Conservation (phyloP, 53 echinoderm and acorn worm species). For the Echinarachnius parma region DNA sequence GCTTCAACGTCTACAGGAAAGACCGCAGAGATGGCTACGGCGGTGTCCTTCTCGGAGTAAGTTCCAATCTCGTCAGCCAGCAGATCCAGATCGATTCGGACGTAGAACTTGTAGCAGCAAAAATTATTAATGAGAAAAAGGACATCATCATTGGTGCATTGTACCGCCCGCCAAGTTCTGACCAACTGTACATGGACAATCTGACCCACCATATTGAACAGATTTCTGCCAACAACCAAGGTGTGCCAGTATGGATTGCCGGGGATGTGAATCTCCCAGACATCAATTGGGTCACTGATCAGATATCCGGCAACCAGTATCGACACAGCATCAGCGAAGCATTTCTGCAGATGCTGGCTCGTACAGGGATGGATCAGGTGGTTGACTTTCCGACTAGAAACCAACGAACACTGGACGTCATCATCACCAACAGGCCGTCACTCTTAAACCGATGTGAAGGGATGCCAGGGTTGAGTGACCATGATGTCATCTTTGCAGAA, state of each 20-base stretch:
- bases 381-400: slow-evolving; percentile 42
- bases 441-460: slow-evolving; percentile 1
- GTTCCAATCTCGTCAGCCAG: neutral
- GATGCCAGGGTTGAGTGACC: slow-evolving; percentile 32
- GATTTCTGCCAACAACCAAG: neutral
- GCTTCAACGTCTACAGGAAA: slow-evolving; percentile 14
- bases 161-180: slow-evolving; percentile 41
- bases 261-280: slow-evolving; percentile 46
- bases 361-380: slow-evolving; percentile 34
- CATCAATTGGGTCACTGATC: slow-evolving; percentile 35
- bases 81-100: neutral
- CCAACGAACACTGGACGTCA: slow-evolving; percentile 37
- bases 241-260: slow-evolving; percentile 12
- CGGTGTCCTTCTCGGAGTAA: neutral
- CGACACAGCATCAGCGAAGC: no score
- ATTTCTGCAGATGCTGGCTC: slow-evolving; percentile 26
- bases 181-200: slow-evolving; percentile 21
- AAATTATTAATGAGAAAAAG: neutral
- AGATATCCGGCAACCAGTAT: no score
- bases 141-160: slow-evolving; percentile 18
- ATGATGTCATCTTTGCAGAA: slow-evolving; percentile 5
- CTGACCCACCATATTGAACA: slow-evolving; percentile 8
- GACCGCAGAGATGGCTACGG: slow-evolving; percentile 12
- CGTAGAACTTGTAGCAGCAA: slow-evolving; percentile 2
- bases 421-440: slow-evolving; percentile 28